Base-by-base conservation (phyloP, 2,797 vertebrate species). In the Sebastes trivittatus region DNA sequence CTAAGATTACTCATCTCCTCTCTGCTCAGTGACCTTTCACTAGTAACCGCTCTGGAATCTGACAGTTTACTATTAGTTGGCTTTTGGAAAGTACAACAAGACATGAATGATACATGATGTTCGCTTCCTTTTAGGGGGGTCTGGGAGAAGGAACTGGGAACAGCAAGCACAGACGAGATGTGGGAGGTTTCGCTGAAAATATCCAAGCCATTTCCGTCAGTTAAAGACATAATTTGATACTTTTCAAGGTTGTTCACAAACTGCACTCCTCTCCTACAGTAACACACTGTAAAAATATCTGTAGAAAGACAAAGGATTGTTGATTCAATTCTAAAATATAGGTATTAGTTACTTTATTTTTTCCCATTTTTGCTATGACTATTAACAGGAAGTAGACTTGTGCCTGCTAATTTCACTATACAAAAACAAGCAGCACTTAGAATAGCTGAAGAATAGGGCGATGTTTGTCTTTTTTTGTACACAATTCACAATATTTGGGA, bases 31-130 rank as follows among this genome's bases (percentile, higher is more conserved):
- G 64, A 67, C 52, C 49, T 75, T 65, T 49, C n/a, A 38, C 42
- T 68, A 4, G 64, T 60, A 54, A 72, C 38, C 27, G 27, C 77
- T 70, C n/a, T 65, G 80, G 67, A 88, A 83, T 90, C 66, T 80
- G 23, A 5, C 73, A 59, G 77, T 80, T 68, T 71, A 80, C 38
- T 70, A 30, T 49, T 16, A 72, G 67, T 10, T 59, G 42, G 60
- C 14, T 56, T 72, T 59, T 36, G 34, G 34, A 76, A 72, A 75
- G 72, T 70, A 58, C 62, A 32, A 13, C 62, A 32, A 13, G 52
- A 30, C 59, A 74, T 60, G n/a, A 71, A 63, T 73, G 18, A 66
- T 78, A 6, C 7, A 80, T 49, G 46, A 20, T 55, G 25, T 23
- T 80, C 58, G 34, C 54, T 73, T 30, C 13, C 11, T 29, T 59